phyloP scores from a whole-genome alignment of 2,797 vertebrate species.

The Liasis olivaceus region DNA sequence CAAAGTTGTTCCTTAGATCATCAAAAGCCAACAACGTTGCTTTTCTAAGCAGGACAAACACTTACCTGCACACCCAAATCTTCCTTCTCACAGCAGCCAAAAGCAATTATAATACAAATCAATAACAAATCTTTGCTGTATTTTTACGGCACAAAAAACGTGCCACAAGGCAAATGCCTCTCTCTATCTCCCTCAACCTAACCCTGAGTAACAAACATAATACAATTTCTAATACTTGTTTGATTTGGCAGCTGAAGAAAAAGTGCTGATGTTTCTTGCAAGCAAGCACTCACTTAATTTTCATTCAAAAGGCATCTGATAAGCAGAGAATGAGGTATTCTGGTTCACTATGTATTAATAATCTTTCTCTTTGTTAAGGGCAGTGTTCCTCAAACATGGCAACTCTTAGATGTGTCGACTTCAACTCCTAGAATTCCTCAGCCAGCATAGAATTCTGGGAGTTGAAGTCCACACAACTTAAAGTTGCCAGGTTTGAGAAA shows the following conservation, averaged over 20 bases:
- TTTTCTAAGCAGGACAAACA: no score
- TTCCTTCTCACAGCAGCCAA: neutral
- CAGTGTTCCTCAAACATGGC: no score
- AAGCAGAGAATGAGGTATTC: neutral
- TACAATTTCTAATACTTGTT: neutral
- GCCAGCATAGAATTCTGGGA: no score
- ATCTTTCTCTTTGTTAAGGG: neutral
- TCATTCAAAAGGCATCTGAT: neutral
- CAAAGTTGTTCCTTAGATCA: no score
- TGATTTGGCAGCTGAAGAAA: neutral
- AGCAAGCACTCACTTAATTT: neutral
- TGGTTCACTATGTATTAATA: neutral
- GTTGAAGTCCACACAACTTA: no score
- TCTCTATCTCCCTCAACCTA: neutral
- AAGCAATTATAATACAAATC: neutral
- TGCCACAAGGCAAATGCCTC: neutral
- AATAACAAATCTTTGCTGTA: neutral
- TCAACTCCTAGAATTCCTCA: no score
- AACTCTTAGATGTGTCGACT: no score
- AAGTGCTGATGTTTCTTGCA: neutral
- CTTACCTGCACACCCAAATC: neutral
- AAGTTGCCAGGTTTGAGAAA: no score
- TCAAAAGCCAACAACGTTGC: no score
- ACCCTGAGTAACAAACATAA: neutral
- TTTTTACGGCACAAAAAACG: neutral